phyloP scores from a whole-genome alignment of 2,888 invertebrate genomes.

The Eupsilia transversa region DNA sequence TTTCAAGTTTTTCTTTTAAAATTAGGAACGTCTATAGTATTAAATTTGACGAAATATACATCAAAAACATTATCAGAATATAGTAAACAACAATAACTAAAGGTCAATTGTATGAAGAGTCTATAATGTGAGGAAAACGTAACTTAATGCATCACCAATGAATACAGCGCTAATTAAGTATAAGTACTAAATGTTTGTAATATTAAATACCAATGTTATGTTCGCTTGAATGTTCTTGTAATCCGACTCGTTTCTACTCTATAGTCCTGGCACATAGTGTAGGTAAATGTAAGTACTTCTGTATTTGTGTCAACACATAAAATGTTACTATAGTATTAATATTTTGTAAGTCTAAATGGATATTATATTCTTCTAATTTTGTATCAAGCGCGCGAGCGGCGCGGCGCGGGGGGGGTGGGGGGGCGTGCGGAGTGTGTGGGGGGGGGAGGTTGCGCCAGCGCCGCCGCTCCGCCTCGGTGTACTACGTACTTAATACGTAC shows the following conservation, averaged over 20 bases:
- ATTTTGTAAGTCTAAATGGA: constrained; percentile 89
- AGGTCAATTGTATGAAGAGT: constrained; percentile 83
- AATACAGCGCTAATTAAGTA: constrained; percentile 70
- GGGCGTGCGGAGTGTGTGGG: constrained; percentile 69
- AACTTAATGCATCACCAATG: constrained; percentile 65
- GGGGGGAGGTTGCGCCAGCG: constrained; percentile 51
- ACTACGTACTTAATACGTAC: constrained; percentile 82
- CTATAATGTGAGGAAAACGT: constrained; percentile 69
- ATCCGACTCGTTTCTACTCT: constrained; percentile 63
- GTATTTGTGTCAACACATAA: constrained; percentile 85
- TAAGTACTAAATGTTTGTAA: constrained; percentile 63
- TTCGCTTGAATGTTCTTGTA: constrained; percentile 69
- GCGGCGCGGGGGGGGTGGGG: constrained; percentile 55
- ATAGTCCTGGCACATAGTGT: constrained; percentile 79
- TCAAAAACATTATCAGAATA: constrained; percentile 63
- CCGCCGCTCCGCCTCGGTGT: constrained; percentile 66
- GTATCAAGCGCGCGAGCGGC: constrained; percentile 82
- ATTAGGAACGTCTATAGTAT: constrained; percentile 62
- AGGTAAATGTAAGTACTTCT: constrained; percentile 78
- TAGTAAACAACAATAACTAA: constrained; percentile 75
- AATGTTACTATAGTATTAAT: constrained; percentile 86
- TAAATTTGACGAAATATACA: constrained; percentile 58
- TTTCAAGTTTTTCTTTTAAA: constrained; percentile 59
- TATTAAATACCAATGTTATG: constrained; percentile 62
- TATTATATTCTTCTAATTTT: constrained; percentile 91